Conservation (phyloP, 2,797 vertebrate species). For the Carduelis carduelis region DNA sequence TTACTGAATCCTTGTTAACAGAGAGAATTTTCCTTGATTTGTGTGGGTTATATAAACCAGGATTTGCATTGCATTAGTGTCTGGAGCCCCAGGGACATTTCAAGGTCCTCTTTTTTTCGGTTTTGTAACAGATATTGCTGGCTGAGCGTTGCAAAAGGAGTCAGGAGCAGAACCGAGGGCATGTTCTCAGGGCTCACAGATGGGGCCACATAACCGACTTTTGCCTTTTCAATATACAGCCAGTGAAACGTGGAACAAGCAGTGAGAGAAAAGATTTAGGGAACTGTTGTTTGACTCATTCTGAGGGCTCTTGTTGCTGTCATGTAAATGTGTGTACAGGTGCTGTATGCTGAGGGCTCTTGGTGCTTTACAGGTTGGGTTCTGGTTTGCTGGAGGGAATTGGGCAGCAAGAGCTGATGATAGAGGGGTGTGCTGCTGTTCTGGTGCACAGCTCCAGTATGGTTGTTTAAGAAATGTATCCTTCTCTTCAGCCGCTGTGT, state of each 20-base stretch:
- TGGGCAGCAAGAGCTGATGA: background rate
- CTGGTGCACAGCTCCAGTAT: background rate
- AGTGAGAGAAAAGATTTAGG: background rate
- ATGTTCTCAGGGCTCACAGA: background rate
- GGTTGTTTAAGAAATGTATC: background rate
- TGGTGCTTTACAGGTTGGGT: background rate
- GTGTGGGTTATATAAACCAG: background rate
- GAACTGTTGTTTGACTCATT: background rate
- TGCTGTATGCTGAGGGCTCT: too few species aligned
- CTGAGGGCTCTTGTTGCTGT: background rate
- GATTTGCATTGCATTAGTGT: background rate
- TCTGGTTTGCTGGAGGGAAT: background rate
- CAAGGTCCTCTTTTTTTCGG: background rate
- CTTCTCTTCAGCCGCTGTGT: constrained; percentile 84
- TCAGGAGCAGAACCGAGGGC: background rate
- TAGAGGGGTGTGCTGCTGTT: background rate
- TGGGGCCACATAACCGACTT: background rate
- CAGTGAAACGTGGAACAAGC: background rate
- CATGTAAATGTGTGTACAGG: background rate
- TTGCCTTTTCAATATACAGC: background rate
- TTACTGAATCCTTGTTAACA: background rate
- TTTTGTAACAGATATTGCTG: background rate
- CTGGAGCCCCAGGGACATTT: background rate
- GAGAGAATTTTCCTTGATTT: background rate
- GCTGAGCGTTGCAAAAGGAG: background rate